These are phyloP conservation scores for Orussus abietinus DNA, from an alignment of 1,140 invertebrate genomes.

Conservation along the genomic window DNA sequence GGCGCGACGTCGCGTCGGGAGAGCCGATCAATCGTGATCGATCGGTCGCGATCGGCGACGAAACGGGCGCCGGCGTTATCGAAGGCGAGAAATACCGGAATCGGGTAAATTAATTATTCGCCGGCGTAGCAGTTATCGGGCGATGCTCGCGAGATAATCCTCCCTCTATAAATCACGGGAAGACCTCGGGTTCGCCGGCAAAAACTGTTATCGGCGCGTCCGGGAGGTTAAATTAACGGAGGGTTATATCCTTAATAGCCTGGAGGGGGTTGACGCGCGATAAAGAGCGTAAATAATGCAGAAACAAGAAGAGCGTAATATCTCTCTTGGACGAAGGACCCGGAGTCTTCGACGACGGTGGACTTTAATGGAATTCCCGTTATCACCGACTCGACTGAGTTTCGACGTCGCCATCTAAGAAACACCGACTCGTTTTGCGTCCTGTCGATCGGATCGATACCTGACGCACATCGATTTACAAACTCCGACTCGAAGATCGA, in stretches of 20 bases:
- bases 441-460: slow-evolving; percentile 1
- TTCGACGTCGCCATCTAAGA: no score
- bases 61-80: slow-evolving; percentile 16
- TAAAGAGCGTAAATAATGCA: slow-evolving; percentile 33
- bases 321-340: slow-evolving; percentile 24
- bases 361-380: no score
- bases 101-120: slow-evolving; percentile 37
- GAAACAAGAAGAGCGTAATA: slow-evolving; percentile 30
- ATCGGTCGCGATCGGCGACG: slow-evolving; percentile 13
- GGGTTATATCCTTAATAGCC: slow-evolving; percentile 20
- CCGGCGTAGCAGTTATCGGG: slow-evolving; percentile 25
- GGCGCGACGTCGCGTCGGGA: no score
- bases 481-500: no score
- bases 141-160: slow-evolving; percentile 29
- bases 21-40: no score
- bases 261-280: slow-evolving; percentile 18
- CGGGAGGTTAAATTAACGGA: slow-evolving; percentile 26
- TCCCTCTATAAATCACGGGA: slow-evolving; percentile 28
- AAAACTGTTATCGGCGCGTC: slow-evolving; percentile 26
- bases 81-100: slow-evolving; percentile 17
- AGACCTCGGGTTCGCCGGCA: slow-evolving; percentile 23
- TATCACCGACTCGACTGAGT: no score
- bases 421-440: no score
- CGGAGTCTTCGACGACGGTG: slow-evolving; percentile 6
- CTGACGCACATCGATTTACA: background rate